Evolutionary conservation across 2,113 vertebrate species (phyloP).

Genomic region (Nipponia nippon): DNA sequence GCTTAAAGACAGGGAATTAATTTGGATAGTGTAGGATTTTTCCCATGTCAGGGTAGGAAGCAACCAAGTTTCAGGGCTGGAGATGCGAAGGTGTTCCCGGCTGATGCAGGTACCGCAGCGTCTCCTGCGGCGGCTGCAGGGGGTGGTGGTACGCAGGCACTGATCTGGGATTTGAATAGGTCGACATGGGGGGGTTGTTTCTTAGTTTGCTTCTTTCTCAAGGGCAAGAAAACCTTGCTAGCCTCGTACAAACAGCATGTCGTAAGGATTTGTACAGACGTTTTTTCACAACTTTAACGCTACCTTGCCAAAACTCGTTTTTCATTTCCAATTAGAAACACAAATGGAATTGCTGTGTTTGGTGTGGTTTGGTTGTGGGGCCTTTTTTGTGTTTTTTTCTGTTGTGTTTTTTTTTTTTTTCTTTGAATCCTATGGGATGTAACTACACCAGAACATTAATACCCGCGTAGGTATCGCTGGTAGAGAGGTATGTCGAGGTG

Average conservation of each 20-base stretch:
- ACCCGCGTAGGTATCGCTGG: background rate
- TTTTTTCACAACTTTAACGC: too few relatives aligned
- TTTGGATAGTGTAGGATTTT: background rate
- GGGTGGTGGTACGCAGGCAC: rapidly evolving
- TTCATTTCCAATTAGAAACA: background rate
- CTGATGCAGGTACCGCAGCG: background rate
- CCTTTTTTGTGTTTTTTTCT: background rate
- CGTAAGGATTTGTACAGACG: background rate
- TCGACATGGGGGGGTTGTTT: rapidly evolving
- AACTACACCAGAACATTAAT: background rate
- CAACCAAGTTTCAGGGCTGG: background rate
- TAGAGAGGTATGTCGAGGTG: background rate
- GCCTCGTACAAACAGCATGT: background rate
- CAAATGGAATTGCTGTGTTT: too few relatives aligned
- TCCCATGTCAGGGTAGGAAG: background rate
- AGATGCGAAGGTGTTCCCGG: rapidly evolving
- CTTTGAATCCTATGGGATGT: background rate
- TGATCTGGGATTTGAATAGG: background rate
- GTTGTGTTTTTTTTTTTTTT: too few relatives aligned
- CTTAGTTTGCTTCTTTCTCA: background rate
- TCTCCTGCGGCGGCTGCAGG: background rate
- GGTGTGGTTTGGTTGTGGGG: too few relatives aligned
- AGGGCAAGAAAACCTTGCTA: background rate
- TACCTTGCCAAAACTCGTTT: too few relatives aligned
- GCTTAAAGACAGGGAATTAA: background rate